Percentiles rank a stretch among this genome's conserved stretches.
Conservation (phyloP, 2,888 invertebrate genomes). For the Furcula furcula region DNA sequence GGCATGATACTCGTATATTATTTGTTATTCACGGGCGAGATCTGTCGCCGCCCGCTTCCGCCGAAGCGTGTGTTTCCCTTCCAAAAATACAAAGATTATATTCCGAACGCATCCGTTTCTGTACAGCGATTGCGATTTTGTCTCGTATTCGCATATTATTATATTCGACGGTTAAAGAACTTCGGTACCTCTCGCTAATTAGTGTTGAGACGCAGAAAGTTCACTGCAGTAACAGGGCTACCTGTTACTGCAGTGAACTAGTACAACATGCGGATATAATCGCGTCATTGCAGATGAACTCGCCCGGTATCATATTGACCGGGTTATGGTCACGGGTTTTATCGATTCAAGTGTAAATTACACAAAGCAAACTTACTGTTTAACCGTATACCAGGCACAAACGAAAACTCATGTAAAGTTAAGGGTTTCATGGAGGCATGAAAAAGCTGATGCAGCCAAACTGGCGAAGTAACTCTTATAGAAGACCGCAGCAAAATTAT, state of each 20-base stretch:
- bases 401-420: no score
- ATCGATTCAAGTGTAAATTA: neutral
- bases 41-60: slow-evolving; percentile 60
- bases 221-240: no score
- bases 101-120: slow-evolving; percentile 59
- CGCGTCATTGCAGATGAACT: slow-evolving; percentile 1
- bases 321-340: neutral
- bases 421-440: no score
- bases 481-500: no score
- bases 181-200: slow-evolving; percentile 23
- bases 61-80: slow-evolving; percentile 58
- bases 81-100: slow-evolving; percentile 65
- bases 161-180: slow-evolving; percentile 30
- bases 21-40: slow-evolving; percentile 62
- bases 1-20: slow-evolving; percentile 51
- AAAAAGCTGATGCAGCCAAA: no score
- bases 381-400: no score
- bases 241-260: slow-evolving; percentile 19
- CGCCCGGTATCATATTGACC: neutral
- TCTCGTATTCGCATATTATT: slow-evolving; percentile 50
- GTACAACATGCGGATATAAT: slow-evolving; percentile 15
- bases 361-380: neutral
- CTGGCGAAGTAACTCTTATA: no score
- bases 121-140: slow-evolving; percentile 47
- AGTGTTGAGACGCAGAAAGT: slow-evolving; percentile 13